Conservation (phyloP, 1,140 invertebrate species). For the Lethocerus indicus region DNA sequence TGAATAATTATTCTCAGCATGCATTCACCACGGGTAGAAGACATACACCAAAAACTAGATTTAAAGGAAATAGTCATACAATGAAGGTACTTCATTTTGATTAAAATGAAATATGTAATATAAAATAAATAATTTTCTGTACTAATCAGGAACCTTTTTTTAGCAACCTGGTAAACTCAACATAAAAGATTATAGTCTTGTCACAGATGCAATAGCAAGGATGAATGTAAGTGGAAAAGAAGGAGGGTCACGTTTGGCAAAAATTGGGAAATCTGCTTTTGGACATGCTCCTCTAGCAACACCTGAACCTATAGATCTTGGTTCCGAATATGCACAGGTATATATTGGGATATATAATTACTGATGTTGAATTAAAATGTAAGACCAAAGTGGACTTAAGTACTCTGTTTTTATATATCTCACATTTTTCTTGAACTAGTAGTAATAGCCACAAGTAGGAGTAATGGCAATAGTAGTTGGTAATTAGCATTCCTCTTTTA, state of each 20-base stretch:
- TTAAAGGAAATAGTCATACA: constrained; percentile 62
- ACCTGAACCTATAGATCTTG: constrained; percentile 60
- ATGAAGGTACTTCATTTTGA: constrained; percentile 54
- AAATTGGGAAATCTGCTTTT: constrained; percentile 26
- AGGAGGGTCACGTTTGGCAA: constrained; percentile 24
- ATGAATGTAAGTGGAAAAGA: constrained; percentile 50
- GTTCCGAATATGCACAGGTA: constrained; percentile 45
- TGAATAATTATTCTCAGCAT: constrained; percentile 50
- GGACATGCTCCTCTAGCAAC: constrained; percentile 62
- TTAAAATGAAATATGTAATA: not conserved
- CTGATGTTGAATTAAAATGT: not conserved
- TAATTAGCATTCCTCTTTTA: no score
- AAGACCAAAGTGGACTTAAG: no score
- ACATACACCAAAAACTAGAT: constrained; percentile 43
- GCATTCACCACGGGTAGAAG: constrained; percentile 69
- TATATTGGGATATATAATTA: constrained; percentile 15
- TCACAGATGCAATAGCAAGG: constrained; percentile 66
- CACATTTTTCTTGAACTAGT: no score
- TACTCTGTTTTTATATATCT: no score
- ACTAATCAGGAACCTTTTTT: constrained; percentile 20
- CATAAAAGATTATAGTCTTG: constrained; percentile 72
- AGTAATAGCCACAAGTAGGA: no score
- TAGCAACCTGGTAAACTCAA: constrained; percentile 78
- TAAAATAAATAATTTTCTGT: constrained; percentile 1
- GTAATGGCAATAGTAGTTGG: no score